Percentiles rank a stretch among this genome's conserved stretches.
Evolutionary conservation across 2,797 vertebrate species (phyloP).

Genomic region (Lagocephalus sceleratus): DNA sequence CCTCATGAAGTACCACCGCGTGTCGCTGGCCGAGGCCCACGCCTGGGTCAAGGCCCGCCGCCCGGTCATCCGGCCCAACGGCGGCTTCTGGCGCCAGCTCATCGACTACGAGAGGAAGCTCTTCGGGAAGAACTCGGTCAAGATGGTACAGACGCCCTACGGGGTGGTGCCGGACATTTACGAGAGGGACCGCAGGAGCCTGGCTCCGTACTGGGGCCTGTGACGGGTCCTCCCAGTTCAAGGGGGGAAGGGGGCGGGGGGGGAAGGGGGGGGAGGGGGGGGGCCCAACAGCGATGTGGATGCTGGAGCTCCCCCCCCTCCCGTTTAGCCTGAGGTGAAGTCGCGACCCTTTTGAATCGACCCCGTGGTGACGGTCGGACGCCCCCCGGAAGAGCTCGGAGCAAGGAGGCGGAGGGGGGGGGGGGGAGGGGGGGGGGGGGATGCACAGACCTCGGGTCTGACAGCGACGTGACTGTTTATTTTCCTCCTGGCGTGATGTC

Average conservation of each 20-base stretch:
- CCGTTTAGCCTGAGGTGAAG: no score
- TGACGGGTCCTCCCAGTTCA: constrained; percentile 61
- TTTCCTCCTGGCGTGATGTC: constrained; percentile 61
- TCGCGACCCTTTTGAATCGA: no score
- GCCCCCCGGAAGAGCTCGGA: no score
- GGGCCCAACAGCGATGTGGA: no score
- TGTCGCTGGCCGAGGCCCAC: constrained; percentile 90
- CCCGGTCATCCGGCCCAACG: constrained; percentile 92
- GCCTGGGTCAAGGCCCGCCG: constrained; percentile 94
- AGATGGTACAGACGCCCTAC: constrained; percentile 96
- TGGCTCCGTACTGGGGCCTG: constrained; percentile 94
- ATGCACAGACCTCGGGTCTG: neutral
- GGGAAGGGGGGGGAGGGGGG: neutral
- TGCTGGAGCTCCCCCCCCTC: no score
- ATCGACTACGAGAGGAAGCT: constrained; percentile 97
- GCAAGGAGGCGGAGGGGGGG: no score
- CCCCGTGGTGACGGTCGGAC: no score
- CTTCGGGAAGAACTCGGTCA: constrained; percentile 92
- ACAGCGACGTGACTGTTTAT: constrained; percentile 34
- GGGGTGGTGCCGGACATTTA: constrained; percentile 93
- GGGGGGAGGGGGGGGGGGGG: no score
- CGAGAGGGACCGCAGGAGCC: constrained; percentile 88
- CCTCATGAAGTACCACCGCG: constrained; percentile 96
- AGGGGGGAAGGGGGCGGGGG: neutral
- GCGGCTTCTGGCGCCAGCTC: constrained; percentile 97